Conservation (phyloP, 2,113 vertebrate species). For the Lota lota region DNA sequence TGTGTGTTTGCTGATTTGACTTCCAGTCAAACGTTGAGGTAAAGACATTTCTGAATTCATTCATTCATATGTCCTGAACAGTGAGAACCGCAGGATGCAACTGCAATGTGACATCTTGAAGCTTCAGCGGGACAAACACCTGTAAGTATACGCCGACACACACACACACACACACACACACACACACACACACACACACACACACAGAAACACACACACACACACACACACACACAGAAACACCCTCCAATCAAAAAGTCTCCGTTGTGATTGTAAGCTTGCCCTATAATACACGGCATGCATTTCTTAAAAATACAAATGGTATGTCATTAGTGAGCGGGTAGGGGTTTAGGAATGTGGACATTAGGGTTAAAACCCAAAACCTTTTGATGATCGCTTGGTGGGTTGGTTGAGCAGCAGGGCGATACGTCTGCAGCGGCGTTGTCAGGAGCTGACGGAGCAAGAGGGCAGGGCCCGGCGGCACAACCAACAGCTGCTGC, state of each 20-base stretch:
- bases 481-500: constrained; percentile 66
- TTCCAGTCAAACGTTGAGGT: too few relatives aligned
- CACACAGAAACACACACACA: too few relatives aligned
- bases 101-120: constrained; percentile 27
- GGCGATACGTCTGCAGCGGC: constrained; percentile 48
- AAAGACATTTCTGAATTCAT: neutral
- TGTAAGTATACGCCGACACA: constrained; percentile 29
- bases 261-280: too few relatives aligned
- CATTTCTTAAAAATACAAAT: neutral
- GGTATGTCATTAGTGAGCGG: neutral
- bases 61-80: neutral
- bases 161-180: too few relatives aligned
- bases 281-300: neutral
- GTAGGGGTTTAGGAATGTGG: neutral
- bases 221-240: neutral
- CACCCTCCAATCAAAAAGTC: neutral
- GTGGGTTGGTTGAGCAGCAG: constrained; percentile 30
- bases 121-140: constrained; percentile 24
- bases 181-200: too few relatives aligned
- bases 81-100: constrained; percentile 24
- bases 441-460: constrained; percentile 61
- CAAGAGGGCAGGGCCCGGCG: constrained; percentile 54
- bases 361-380: neutral
- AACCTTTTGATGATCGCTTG: neutral
- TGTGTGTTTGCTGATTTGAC: too few relatives aligned